phyloP scores from a whole-genome alignment of 2,888 invertebrate genomes.

The Dendrolimus houi region DNA sequence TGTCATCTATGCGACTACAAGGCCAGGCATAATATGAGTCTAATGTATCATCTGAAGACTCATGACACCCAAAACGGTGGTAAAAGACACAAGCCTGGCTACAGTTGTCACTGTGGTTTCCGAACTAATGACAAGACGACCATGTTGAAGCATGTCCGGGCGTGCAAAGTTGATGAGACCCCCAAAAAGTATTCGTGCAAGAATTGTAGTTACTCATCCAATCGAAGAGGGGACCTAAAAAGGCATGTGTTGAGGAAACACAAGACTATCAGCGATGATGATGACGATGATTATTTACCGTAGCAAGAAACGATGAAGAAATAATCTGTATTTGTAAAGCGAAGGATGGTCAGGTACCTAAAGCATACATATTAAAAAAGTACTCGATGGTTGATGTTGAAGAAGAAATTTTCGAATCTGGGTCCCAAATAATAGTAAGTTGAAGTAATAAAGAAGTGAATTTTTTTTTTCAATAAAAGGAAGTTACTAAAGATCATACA shows the following conservation, averaged over 20 bases:
- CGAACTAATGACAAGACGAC: constrained; percentile 7
- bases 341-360: too few relatives aligned
- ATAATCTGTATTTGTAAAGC: too few relatives aligned
- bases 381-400: too few relatives aligned
- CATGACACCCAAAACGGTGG: constrained; percentile 18
- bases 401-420: too few relatives aligned
- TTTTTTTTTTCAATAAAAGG: too few relatives aligned
- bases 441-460: too few relatives aligned
- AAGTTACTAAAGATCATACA: too few relatives aligned
- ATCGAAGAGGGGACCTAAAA: constrained; percentile 28
- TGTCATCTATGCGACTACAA: constrained; percentile 46
- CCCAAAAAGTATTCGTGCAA: constrained; percentile 18
- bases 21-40: constrained; percentile 49
- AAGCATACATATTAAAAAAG: too few relatives aligned
- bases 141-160: background rate
- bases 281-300: constrained; percentile 11
- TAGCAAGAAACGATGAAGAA: background rate
- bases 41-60: constrained; percentile 45
- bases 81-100: constrained; percentile 4
- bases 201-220: constrained; percentile 28
- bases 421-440: too few relatives aligned
- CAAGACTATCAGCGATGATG: constrained; percentile 10
- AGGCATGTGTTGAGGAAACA: constrained; percentile 28
- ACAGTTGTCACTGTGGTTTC: constrained; percentile 21
- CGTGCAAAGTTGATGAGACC: constrained; percentile 2